Evolutionary conservation across 1,140 invertebrate genomes (phyloP).

Genomic region (Macrobrachium rosenbergii): DNA sequence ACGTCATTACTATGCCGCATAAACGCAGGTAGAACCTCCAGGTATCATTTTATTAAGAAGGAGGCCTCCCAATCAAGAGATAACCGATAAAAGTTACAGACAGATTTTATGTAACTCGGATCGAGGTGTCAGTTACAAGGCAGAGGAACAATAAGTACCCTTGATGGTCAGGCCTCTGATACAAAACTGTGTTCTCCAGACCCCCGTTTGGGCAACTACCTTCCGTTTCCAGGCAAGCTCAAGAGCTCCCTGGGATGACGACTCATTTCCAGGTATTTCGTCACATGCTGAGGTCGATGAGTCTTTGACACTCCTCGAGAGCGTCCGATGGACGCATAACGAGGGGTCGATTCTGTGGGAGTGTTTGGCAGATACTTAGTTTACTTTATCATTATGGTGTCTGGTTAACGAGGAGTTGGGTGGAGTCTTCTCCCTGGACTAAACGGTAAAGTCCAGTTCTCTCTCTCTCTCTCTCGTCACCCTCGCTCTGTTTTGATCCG

Average conservation of each 20-base stretch:
- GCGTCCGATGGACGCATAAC: neutral
- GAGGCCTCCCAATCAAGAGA: neutral
- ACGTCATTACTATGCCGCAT: constrained; percentile 11
- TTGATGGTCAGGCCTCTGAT: constrained; percentile 15
- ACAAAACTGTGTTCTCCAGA: constrained; percentile 4
- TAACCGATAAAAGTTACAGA: constrained; percentile 35
- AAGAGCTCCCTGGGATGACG: neutral
- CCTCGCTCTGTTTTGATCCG: neutral
- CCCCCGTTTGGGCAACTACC: neutral
- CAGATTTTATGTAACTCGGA: constrained; percentile 24
- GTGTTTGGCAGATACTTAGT: constrained; percentile 4
- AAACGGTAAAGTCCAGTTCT: constrained; percentile 17
- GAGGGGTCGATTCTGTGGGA: neutral
- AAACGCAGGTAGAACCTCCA: neutral
- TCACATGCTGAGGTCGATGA: neutral
- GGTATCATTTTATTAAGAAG: constrained; percentile 10
- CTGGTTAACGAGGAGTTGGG: constrained; percentile 6
- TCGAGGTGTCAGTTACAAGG: constrained; percentile 17
- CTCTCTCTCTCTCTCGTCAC: neutral
- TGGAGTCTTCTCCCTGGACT: neutral
- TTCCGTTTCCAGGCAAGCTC: neutral
- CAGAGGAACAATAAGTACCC: constrained; percentile 2
- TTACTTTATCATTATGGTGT: constrained; percentile 23
- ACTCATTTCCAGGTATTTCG: neutral
- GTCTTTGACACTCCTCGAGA: neutral